Base-by-base conservation (phyloP, 2,888 invertebrate genomes). In the Eristalis pertinax region DNA sequence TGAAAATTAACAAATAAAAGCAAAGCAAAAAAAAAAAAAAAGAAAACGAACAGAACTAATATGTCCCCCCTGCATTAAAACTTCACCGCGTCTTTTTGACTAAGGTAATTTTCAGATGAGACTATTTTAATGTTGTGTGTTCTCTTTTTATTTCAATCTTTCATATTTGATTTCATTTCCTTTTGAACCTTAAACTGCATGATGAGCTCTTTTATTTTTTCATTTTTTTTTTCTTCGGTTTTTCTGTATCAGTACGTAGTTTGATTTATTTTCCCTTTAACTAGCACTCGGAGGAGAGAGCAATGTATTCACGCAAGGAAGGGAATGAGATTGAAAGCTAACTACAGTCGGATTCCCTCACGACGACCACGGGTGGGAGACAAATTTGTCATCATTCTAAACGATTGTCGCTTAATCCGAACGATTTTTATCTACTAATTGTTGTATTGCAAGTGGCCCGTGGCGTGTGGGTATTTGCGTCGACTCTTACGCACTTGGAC, bases 21-120 rank as follows among this genome's bases (percentile, higher is more conserved):
- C n/a, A n/a, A n/a, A n/a, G n/a, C 13, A 32, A 80, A 69, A 77
- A 78, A 56, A 41, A 38, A 56, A 56, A 29, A 43, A 15, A 19
- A 4, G 35, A 84, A 77, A 58, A 43, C 43, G 43, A 43, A 50
- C 19, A 50, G 8, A 50, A 50, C 50, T 19, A 50, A 50, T n/a
- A n/a, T n/a, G 50, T 50, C 26, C 63, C 77, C 83, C 77, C 83
- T 72, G 63, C 86, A 83, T 86, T 82, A 64, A 77, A 77, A 85
- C 68, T 58, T 81, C 86, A 78, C 75, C 75, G 86, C 78, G 83
- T 86, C 83, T 75, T 75, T 79, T 75, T 75, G 86, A 83, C 83
- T 83, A 78, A 86, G 86, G 86, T 86, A 86, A 86, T 86, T 86
- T 75, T 67, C 68, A 64, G 69, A 82, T 69, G 68, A 78, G 43